Base-by-base conservation (phyloP, 1,140 invertebrate species). In the Drosophila willistoni region DNA sequence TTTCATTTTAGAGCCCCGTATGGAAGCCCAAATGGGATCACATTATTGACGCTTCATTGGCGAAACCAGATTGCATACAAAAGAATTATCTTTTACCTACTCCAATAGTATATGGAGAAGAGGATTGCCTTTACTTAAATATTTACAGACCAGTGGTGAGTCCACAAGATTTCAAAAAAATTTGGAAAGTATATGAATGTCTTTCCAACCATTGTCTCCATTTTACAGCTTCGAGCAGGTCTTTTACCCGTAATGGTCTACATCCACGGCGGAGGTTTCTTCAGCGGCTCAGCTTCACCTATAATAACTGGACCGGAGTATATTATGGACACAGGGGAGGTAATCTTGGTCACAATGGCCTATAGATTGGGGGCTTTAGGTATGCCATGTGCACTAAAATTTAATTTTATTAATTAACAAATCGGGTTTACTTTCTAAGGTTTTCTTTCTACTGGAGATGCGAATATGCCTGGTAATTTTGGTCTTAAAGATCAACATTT, bases 111-210 rank as follows among this genome's bases (percentile, higher is more conserved):
- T 60, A 68, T n/a, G 92, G 92, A 17, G 34, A 71, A 5, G 94
- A 95, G 82, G 94, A 95, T 79, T 95, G 94, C 73, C 84, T 95
- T 0, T 94, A 93, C 73, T 74, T 95, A n/a, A 95, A 95, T 78
- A 93, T 95, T 10, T 95, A 94, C 85, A 85, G 93, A 42, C 94
- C 94, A 36, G 73, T 79, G 73, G 94, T 94, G 75, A 78, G n/a
- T n/a, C n/a, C n/a, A n/a, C n/a, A n/a, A n/a, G n/a, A n/a, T n/a
- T n/a, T n/a, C n/a, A n/a, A n/a, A n/a, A n/a, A n/a, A n/a, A n/a
- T n/a, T n/a, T n/a, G n/a, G n/a, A n/a, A n/a, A n/a, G n/a, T n/a
- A n/a, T n/a, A n/a, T n/a, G n/a, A n/a, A n/a, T n/a, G n/a, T n/a
- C n/a, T n/a, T n/a, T n/a, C n/a, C n/a, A n/a, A n/a, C n/a, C n/a